Evolutionary conservation across 1,140 invertebrate genomes (phyloP).

Genomic region (Drosophila lacteicornis): DNA sequence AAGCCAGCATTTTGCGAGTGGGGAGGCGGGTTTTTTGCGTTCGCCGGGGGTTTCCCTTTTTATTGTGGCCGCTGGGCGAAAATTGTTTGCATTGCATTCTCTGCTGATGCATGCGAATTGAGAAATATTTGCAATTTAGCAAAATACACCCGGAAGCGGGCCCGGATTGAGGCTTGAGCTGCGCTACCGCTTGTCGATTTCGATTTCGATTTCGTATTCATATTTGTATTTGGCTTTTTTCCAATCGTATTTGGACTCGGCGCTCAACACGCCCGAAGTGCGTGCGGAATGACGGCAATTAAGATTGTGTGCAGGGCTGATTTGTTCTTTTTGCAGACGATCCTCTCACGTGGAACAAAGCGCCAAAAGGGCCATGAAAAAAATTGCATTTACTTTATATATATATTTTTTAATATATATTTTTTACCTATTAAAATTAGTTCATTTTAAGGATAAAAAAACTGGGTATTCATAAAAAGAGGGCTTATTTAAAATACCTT

Average conservation of each 20-base stretch:
- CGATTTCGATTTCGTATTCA: constrained; percentile 44
- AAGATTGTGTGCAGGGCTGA: constrained; percentile 32
- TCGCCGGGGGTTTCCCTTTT: constrained; percentile 37
- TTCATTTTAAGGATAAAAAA: background rate
- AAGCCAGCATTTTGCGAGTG: constrained; percentile 30
- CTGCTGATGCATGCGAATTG: constrained; percentile 82
- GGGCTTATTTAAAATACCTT: background rate
- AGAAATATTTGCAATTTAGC: constrained; percentile 83
- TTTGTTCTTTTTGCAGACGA: constrained; percentile 5
- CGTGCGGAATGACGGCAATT: constrained; percentile 77
- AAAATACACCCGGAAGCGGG: constrained; percentile 77
- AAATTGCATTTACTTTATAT: background rate
- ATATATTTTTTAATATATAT: background rate
- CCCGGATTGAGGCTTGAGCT: constrained; percentile 56
- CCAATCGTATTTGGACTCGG: constrained; percentile 25
- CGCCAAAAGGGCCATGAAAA: background rate
- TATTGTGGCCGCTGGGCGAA: constrained; percentile 67
- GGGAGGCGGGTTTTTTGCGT: constrained; percentile 23
- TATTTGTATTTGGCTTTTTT: constrained; percentile 49
- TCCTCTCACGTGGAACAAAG: constrained; percentile 5
- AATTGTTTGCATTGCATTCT: constrained; percentile 77
- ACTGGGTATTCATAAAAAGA: background rate
- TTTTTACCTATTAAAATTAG: background rate
- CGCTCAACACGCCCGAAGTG: constrained; percentile 48
- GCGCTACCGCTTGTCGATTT: constrained; percentile 8